A percentile compares a stretch with the other conserved stretches of the same genome.
phyloP scores from a whole-genome alignment of 2,797 vertebrate genomes.

The Neomorphus geoffroyi region DNA sequence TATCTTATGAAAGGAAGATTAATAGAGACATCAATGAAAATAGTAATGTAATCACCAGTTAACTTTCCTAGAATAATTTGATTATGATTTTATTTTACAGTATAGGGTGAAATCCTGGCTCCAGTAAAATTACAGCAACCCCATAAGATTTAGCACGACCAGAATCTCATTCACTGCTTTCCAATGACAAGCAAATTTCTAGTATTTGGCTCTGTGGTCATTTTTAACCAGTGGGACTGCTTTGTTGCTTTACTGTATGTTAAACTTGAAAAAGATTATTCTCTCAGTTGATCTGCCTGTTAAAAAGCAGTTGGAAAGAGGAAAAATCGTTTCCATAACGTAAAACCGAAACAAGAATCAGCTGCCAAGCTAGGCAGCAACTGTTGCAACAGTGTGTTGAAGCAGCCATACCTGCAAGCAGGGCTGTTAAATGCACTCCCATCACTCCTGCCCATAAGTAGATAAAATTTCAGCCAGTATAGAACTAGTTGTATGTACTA shows the following conservation, averaged over 20 bases:
- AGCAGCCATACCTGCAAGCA: neutral
- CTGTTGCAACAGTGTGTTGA: neutral
- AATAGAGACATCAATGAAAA: conserved; percentile 56
- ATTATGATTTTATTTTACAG: conserved; percentile 20
- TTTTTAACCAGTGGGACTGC: neutral
- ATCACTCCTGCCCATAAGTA: neutral
- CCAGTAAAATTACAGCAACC: neutral
- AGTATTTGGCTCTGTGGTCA: neutral
- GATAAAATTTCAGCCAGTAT: neutral
- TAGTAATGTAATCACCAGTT: conserved; percentile 31
- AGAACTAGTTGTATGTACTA: neutral
- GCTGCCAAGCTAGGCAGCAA: neutral
- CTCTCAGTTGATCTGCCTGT: neutral
- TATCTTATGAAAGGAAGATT: conserved; percentile 61
- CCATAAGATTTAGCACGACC: neutral
- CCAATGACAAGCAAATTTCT: neutral
- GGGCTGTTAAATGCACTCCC: neutral
- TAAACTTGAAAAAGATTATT: neutral
- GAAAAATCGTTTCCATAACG: neutral
- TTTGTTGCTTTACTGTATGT: neutral
- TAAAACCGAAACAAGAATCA: neutral
- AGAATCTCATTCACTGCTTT: conserved; percentile 4
- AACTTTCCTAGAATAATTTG: conserved; percentile 42
- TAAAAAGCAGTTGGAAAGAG: neutral
- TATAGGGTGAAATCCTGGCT: neutral